Evolutionary conservation across 2,797 vertebrate species (phyloP), one percentile per base, ranked within the genome.

Genomic region (Nannoperca obscura): DNA sequence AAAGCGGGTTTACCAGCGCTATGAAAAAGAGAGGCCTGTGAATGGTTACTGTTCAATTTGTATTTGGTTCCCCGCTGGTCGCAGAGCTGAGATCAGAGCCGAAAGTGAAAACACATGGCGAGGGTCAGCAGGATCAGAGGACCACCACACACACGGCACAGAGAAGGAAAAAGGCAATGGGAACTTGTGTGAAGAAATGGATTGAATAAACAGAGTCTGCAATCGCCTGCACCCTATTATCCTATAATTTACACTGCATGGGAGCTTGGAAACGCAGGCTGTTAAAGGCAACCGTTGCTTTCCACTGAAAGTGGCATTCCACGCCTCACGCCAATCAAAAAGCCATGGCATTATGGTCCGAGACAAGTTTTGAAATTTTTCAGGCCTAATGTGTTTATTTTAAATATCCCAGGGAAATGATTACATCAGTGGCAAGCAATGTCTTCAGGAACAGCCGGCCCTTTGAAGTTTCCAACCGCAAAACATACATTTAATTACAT

Each of bases 11-110:
- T 97, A 96, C 94, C 96, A 92, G 96, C 90, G 95, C 94, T 94
- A 95, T 96, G 96, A 96, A 97, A 88, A 62, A 96, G 96, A 95
- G 91, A 81, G 95, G 97, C 95, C 97, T 98, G 97, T 97, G 96
- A 99, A 99, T 97, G 96, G 97, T 99, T 99, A 99, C 97, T 97
- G 98, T 99, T 99, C 97, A 99, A 99, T 99, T 99, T 99, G 98
- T 98, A 97, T 98, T 97, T 97, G 96, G 97, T 98, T 99, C 97
- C 97, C 97, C 94, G 96, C 97, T 98, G 98, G 97, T 98, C 96
- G 96, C 96, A 94, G 97, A 96, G 98, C 96, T 96, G 96, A 98
- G 97, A 99, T 99, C 98, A 99, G 97, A 99, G 97, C 95, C 92
- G 95, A 98, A 99, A 99, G 98, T 99, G 97, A 99, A 99, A 99